These are phyloP conservation scores for Pachliopta kotzebuea DNA, from an alignment of 2,888 invertebrate genomes.

Conservation along the genomic window DNA sequence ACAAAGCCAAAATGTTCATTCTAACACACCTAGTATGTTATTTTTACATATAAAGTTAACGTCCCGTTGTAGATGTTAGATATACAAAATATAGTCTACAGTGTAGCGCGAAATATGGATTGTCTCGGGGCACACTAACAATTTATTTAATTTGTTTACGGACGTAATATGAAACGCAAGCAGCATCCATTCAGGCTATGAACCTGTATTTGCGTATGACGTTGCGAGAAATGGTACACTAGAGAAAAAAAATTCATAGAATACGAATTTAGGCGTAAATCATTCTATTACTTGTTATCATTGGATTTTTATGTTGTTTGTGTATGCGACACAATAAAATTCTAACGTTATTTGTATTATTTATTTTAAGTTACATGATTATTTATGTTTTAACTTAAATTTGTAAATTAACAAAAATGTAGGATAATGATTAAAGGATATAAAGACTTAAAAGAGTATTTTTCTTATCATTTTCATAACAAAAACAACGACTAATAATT, in stretches of 20 bases:
- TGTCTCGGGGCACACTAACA: conserved; percentile 32
- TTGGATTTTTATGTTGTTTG: conserved; percentile 57
- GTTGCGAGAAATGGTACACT: conserved; percentile 22
- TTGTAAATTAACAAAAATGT: conserved; percentile 78
- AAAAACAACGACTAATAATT: conserved; percentile 29
- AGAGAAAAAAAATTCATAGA: conserved; percentile 28
- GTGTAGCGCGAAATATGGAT: conserved; percentile 25
- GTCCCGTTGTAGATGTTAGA: conserved; percentile 5
- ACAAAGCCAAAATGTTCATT: conserved; percentile 35
- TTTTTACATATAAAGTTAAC: conserved; percentile 25
- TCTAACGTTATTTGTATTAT: conserved; percentile 76
- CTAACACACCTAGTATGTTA: conserved; percentile 33
- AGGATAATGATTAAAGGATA: conserved; percentile 64
- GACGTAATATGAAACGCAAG: conserved; percentile 32
- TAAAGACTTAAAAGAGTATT: conserved; percentile 47
- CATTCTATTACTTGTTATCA: conserved; percentile 44
- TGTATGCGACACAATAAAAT: conserved; percentile 56
- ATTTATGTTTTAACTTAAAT: conserved; percentile 63
- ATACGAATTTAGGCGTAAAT: conserved; percentile 47
- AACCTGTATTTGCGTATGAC: conserved; percentile 33
- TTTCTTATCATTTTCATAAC: conserved; percentile 26
- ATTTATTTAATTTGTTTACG: conserved; percentile 21
- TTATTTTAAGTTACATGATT: conserved; percentile 58
- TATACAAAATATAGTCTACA: background rate
- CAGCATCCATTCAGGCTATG: conserved; percentile 36